Conservation (phyloP, 2,888 invertebrate genomes). For the Caenorhabditis angaria region DNA sequence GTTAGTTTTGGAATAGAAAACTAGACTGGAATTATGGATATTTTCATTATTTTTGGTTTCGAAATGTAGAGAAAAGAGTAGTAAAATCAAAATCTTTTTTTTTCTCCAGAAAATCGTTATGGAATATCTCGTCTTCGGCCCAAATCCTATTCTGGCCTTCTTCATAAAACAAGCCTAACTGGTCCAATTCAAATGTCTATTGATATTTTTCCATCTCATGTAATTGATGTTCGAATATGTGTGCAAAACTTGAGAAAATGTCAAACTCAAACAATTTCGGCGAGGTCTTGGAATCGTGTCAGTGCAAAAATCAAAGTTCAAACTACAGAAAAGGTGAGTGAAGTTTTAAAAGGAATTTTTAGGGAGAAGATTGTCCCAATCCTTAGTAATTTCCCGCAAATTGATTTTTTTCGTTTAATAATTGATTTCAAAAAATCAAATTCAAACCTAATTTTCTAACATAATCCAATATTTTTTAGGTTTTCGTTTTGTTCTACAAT, state of each 20-base stretch:
- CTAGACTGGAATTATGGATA: too few relatives aligned
- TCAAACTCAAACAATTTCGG: slow-evolving; percentile 47
- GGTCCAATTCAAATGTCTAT: slow-evolving; percentile 55
- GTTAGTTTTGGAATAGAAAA: slow-evolving; percentile 19
- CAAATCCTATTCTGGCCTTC: slow-evolving; percentile 51
- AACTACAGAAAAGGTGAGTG: slow-evolving; percentile 47
- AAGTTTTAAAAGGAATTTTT: too few relatives aligned
- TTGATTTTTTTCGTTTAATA: too few relatives aligned
- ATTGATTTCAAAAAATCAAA: too few relatives aligned
- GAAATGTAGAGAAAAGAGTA: background rate
- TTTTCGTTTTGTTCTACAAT: slow-evolving; percentile 60
- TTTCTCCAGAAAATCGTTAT: slow-evolving; percentile 55
- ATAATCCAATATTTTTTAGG: slow-evolving; percentile 46
- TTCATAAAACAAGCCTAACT: slow-evolving; percentile 30
- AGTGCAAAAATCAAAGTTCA: slow-evolving; percentile 56
- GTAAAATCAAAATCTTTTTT: background rate
- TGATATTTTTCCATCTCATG: slow-evolving; percentile 58
- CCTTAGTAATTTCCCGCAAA: too few relatives aligned
- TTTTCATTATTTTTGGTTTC: background rate
- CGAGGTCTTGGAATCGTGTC: slow-evolving; percentile 58
- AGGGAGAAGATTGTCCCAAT: too few relatives aligned
- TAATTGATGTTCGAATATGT: slow-evolving; percentile 57
- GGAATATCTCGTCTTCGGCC: slow-evolving; percentile 53
- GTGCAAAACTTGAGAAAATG: slow-evolving; percentile 55
- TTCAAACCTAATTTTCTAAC: too few relatives aligned